Evolutionary conservation across 1,140 invertebrate species (phyloP).

Genomic region (Drosophila burlai): DNA sequence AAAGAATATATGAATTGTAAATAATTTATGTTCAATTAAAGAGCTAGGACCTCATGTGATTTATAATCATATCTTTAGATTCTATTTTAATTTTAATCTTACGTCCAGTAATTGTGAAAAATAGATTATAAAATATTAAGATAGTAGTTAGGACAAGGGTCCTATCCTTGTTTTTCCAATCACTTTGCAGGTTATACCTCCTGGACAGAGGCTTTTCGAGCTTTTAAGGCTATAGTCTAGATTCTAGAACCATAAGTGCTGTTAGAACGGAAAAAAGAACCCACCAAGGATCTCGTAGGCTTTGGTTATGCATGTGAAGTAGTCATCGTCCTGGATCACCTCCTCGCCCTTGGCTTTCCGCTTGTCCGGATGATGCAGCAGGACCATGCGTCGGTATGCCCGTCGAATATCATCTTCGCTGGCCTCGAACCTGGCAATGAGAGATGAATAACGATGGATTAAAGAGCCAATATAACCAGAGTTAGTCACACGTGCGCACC

Average conservation of each 20-base stretch:
- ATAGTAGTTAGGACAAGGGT: too few relatives aligned
- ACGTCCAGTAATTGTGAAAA: too few relatives aligned
- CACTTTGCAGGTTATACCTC: background rate
- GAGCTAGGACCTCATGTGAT: too few relatives aligned
- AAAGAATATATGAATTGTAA: background rate
- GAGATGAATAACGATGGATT: background rate
- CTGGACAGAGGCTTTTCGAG: background rate
- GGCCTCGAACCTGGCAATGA: constrained; percentile 87
- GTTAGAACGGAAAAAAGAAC: constrained; percentile 1
- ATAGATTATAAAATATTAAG: too few relatives aligned
- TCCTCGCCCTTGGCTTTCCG: constrained; percentile 94
- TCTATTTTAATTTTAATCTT: too few relatives aligned
- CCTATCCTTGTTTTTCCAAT: background rate
- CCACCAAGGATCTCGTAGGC: constrained; percentile 91
- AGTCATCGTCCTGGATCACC: constrained; percentile 94
- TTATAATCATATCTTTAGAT: too few relatives aligned
- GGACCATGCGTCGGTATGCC: constrained; percentile 96
- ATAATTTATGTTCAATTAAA: too few relatives aligned
- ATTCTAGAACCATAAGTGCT: background rate
- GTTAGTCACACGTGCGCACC: constrained; percentile 81
- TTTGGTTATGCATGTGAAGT: constrained; percentile 99
- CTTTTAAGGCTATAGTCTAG: background rate
- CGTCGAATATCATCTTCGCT: constrained; percentile 96
- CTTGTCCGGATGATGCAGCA: constrained; percentile 99
- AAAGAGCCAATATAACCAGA: constrained; percentile 18